Evolutionary conservation across 2,797 vertebrate genomes (phyloP), one percentile per base, ranked within the genome.

Genomic region (Urocyon cinereoargenteus): DNA sequence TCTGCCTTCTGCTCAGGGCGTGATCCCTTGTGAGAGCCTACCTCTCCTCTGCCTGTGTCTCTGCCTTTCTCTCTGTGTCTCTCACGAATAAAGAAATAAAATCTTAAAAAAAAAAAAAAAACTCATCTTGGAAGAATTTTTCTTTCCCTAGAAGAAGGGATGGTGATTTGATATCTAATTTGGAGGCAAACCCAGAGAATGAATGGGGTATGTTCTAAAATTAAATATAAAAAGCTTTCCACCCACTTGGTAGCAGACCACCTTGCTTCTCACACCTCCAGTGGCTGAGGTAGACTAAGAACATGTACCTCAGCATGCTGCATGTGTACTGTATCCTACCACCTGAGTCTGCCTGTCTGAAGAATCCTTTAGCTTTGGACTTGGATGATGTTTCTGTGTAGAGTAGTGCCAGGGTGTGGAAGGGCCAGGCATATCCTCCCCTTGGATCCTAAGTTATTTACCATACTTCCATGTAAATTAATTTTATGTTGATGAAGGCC

Each of bases 91-190:
- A 40, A 40, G 40, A 40, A 40, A 40, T 40, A 40, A 40, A 40
- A 40, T 40, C 40, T 40, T 40, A 40, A 40, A 40, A 40, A 36
- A 36, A 40, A 36, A 36, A 3, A 36, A 40, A 40, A 26, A 85
- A 68, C 24, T 57, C 51, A 21, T 45, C 85, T 81, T 81, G 86
- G 61, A 57, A 79, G 26, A 84, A 88, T 53, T 55, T 75, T 66
- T 84, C 49, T 81, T 0, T 15, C 10, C 2, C 51, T 26, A 2
- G 55, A 81, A 96, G 40, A 81, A 26, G 22, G 59, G 61, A 84
- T 12, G 55, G 10, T 57, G n/a, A 72, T 86, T 90, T 81, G 62
- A 84, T 75, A 34, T 22, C 79, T 73, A 91, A 62, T 73, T 90
- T 62, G 79, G 49, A 73, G 78, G 51, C 19, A 81, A 87, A 62